Evolutionary conservation across 2,113 vertebrate species (phyloP), one percentile per base, ranked within the genome.

Genomic region (Macquaria australasica): DNA sequence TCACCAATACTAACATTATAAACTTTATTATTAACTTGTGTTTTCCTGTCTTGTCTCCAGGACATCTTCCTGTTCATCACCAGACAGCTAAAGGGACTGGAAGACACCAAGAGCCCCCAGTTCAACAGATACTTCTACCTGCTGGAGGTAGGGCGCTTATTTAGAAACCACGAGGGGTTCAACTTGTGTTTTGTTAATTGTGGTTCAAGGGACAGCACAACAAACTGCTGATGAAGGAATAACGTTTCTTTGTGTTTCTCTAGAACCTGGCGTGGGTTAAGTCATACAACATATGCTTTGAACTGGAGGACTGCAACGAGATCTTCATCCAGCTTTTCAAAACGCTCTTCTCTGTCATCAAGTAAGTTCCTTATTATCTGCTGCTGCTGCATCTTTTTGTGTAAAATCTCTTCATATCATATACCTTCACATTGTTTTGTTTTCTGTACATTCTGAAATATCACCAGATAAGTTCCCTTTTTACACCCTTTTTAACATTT

Each of bases 121-220:
- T 99, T 99, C 96, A 99, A 99, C 96, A 97, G 98, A 98, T 99
- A 99, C 93, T 99, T 99, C 95, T 99, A 99, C 95, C 96, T 99
- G 89, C 95, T 99, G 95, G 98, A 99, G 97, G 98, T 99, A 95
- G 96, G 68, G 16, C 1, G 2, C 45, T 56, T 20, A 21, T 28
- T 73, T 39, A 12, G 2, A 45, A 80, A 25, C 8, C 12, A 62
- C 12, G 0, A 41, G 39, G 10, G 0, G 8, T 5, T 73, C 48
- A 63, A 58, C 20, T 11, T 55, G 12, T 51, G 23, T 37, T 50
- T 48, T 21, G 55, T 63, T 55, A 1, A 63, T 12, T 28, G 12
- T 48, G 8, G 11, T 66, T 76, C 21, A 64, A 59, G 18, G 25
- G 6, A 20, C 39, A 56, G 14, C 5, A 14, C 1, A 15, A 23